A percentile compares a stretch with the other conserved stretches of the same genome.
Evolutionary conservation across 2,797 vertebrate species (phyloP).

Genomic region (Pipistrellus nathusii): DNA sequence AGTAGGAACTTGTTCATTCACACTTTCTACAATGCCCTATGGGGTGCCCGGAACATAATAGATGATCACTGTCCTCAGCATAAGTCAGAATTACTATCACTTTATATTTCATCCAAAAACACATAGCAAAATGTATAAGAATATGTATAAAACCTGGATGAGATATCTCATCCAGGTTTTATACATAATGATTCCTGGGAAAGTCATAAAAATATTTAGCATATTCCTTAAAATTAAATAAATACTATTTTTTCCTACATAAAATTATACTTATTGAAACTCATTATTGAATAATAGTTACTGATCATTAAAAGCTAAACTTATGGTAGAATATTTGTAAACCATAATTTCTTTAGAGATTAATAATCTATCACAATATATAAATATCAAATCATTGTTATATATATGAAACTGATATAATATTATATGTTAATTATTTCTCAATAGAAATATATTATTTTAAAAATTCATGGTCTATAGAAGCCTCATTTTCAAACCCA

Average conservation of each 20-base stretch:
- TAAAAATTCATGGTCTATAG: neutral
- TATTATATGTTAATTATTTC: neutral
- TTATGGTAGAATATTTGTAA: neutral
- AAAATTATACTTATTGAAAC: neutral
- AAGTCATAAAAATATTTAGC: constrained; percentile 12
- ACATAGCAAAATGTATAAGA: neutral
- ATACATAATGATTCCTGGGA: neutral
- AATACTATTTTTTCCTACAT: neutral
- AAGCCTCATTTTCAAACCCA: constrained; percentile 17
- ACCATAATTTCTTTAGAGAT: constrained; percentile 10
- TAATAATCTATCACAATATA: neutral
- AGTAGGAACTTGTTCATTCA: neutral
- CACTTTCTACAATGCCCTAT: no score
- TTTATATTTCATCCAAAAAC: neutral
- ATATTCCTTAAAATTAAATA: constrained; percentile 54
- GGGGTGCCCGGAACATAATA: neutral
- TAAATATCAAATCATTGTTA: neutral
- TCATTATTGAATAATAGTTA: neutral
- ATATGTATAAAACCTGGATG: neutral
- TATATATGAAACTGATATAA: neutral
- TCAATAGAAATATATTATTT: neutral
- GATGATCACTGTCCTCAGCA: neutral
- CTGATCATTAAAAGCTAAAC: neutral
- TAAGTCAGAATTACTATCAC: neutral
- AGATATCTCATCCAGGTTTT: neutral